Evolutionary conservation across 2,888 invertebrate genomes (phyloP).

Genomic region (Diadegma fenestrale): DNA sequence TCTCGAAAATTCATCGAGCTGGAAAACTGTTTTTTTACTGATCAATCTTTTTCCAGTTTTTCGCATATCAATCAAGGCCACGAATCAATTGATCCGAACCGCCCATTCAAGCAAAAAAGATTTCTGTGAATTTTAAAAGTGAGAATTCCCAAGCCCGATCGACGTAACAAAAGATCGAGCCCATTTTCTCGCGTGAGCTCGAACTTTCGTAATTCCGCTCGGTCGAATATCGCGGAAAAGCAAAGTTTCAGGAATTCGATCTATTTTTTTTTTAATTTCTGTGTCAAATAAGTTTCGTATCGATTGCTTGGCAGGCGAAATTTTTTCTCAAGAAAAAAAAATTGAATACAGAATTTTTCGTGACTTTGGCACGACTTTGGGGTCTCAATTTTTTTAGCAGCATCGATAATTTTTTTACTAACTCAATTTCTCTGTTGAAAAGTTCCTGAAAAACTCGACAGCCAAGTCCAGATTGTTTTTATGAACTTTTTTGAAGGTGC

Average conservation of each 20-base stretch:
- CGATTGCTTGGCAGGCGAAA: not conserved
- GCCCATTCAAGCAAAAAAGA: too few species aligned
- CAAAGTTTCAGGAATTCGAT: too few species aligned
- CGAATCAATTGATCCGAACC: too few species aligned
- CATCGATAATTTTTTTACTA: not conserved
- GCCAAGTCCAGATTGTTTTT: not conserved
- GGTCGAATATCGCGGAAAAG: too few species aligned
- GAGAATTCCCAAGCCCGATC: too few species aligned
- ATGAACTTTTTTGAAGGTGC: not conserved
- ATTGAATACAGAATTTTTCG: not conserved
- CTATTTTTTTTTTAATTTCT: not conserved
- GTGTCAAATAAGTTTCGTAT: not conserved
- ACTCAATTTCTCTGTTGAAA: not conserved
- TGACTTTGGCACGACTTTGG: not conserved
- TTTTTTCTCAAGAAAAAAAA: not conserved
- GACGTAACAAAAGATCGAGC: too few species aligned
- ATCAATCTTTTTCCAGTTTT: not conserved
- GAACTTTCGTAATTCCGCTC: too few species aligned
- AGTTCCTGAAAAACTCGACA: not conserved
- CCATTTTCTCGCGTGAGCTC: too few species aligned
- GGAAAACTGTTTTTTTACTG: not conserved
- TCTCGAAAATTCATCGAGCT: not conserved
- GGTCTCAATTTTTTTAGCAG: not conserved
- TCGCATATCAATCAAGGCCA: not conserved
- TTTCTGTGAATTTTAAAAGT: too few species aligned